Percentiles rank a stretch among this genome's conserved stretches.
Conservation (phyloP, 2,888 invertebrate genomes). For the Marasmarcha lunaedactyla region DNA sequence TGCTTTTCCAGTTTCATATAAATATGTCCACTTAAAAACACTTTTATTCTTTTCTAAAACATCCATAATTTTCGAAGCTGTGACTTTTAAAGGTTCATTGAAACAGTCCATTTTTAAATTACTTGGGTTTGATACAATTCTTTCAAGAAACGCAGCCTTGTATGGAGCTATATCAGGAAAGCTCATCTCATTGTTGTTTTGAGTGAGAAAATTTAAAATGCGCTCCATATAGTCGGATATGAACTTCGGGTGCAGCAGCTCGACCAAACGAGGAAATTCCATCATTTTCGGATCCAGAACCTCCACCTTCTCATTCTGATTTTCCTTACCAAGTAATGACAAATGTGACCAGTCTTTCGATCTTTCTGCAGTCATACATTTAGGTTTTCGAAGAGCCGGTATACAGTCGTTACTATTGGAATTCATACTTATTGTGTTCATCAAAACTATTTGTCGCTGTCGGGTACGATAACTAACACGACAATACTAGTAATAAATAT, state of each 20-base stretch:
- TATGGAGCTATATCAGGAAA: constrained; percentile 17
- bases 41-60: constrained; percentile 15
- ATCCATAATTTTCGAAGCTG: constrained; percentile 17
- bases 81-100: constrained; percentile 9
- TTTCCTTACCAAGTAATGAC: too few relatives aligned
- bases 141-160: constrained; percentile 20
- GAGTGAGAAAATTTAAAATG: background rate
- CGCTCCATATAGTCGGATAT: background rate
- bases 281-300: background rate
- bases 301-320: background rate
- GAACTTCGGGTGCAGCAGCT: background rate
- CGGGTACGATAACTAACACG: too few relatives aligned
- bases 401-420: too few relatives aligned
- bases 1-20: constrained; percentile 13
- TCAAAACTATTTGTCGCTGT: too few relatives aligned
- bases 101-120: constrained; percentile 7
- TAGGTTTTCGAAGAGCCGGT: too few relatives aligned
- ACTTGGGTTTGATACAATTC: constrained; percentile 13
- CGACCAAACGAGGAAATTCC: background rate
- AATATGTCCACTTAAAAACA: constrained; percentile 15
- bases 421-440: too few relatives aligned
- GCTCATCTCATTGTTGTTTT: constrained; percentile 12
- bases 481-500: too few relatives aligned
- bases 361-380: too few relatives aligned
- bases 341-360: too few relatives aligned